Percentiles rank a stretch among this genome's conserved stretches.
phyloP scores from a whole-genome alignment of 2,797 vertebrate species.

The Xenops minutus region DNA sequence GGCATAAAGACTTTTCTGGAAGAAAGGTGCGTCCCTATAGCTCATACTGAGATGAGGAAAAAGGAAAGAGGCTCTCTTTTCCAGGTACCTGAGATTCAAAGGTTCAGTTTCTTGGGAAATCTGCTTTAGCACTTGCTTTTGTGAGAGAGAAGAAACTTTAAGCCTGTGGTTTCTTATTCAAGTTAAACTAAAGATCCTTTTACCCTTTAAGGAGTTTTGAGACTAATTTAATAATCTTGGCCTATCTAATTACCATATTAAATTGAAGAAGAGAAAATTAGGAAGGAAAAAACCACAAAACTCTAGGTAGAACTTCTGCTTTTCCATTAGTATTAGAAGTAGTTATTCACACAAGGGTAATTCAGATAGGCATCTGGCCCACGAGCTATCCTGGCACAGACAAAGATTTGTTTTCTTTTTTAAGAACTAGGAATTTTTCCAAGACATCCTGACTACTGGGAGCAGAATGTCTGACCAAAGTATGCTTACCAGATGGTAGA shows the following conservation, averaged over 20 bases:
- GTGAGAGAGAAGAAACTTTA: background rate
- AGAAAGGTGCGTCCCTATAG: background rate
- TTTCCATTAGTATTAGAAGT: background rate
- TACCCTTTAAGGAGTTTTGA: background rate
- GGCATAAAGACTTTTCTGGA: background rate
- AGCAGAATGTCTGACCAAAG: background rate
- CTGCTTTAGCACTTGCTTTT: background rate
- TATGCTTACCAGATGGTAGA: slow-evolving; percentile 55
- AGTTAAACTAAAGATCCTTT: background rate
- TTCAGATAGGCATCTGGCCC: slow-evolving; percentile 23
- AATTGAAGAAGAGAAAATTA: background rate
- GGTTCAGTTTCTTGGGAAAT: background rate
- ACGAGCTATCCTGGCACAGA: background rate
- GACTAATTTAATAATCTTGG: background rate
- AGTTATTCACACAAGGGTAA: background rate
- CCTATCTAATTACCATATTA: background rate
- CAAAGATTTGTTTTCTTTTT: background rate
- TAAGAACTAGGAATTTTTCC: slow-evolving; percentile 44
- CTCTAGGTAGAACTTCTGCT: background rate
- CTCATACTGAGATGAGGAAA: background rate
- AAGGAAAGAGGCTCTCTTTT: background rate
- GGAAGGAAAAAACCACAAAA: background rate
- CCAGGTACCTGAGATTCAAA: background rate
- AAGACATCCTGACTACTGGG: slow-evolving; percentile 21
- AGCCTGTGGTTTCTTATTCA: background rate